Base-by-base conservation (phyloP, 2,888 invertebrate genomes). In the Cephalotes varians region DNA sequence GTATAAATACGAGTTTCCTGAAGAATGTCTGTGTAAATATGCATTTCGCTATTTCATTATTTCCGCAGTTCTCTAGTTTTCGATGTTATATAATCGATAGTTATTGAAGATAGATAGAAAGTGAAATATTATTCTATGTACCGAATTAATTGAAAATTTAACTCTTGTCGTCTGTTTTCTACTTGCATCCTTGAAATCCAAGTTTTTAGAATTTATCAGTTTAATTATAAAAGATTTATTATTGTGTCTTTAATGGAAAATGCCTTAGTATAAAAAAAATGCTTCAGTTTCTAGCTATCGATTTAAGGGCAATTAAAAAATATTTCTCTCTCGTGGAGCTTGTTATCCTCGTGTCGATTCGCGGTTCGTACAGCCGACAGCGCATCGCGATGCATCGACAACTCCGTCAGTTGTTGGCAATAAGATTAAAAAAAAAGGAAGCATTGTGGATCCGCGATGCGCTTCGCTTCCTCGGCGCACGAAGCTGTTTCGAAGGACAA, bases 401-500 rank as follows among this genome's bases (percentile, higher is more conserved):
- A 74, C 64, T 64, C 49, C n/a, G 67, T 77, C 51, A 31, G 76
- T 67, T 15, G 28, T 28, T 65, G 31, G 37, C 54, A 37, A 34
- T 64, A 60, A 60, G 47, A 31, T 9, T 49, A 21, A 79, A 64
- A 40, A 81, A 73, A 49, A 28, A 9, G 44, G n/a, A 51, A n/a
- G 28, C 6, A 71, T 12, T 56, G 77, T 54, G 84, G 74, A 62
- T 84, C 54, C 76, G 81, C 82, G 86, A 85, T 80, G 87, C 84
- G 86, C 89, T 85, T 87, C 87, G 80, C 86, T 72, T 83, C 82
- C 89, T 62, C 76, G 86, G 60, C 67, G 82, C 84, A 86, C 83
- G 82, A 85, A 86, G 86, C 85, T 83, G 87, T 88, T 89, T 88
- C 87, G 90, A 90, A 92, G 90, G 91, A 92, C 92, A 92, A 92